Conservation (phyloP, 2,888 invertebrate genomes). For the Folsomia manolachei region DNA sequence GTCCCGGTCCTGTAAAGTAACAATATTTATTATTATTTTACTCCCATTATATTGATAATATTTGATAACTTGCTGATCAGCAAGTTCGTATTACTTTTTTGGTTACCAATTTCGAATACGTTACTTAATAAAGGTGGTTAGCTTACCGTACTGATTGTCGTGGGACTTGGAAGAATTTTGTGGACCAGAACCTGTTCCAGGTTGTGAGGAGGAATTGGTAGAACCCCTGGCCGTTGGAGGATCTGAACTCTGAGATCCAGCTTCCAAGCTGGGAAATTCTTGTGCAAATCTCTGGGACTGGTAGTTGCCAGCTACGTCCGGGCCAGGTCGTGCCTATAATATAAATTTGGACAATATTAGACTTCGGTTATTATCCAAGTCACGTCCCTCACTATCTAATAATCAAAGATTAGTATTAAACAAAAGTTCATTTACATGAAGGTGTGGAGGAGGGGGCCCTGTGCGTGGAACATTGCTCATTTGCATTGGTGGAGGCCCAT, state of each 20-base stretch:
- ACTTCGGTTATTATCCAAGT: too few relatives aligned
- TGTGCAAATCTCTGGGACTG: slow-evolving; percentile 49
- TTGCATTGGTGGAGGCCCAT: slow-evolving; percentile 36
- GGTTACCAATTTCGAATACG: too few relatives aligned
- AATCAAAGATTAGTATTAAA: too few relatives aligned
- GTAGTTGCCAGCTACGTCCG: slow-evolving; percentile 36
- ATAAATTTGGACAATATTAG: too few relatives aligned
- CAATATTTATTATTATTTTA: not conserved
- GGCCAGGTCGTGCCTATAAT: too few relatives aligned
- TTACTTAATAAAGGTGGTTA: too few relatives aligned
- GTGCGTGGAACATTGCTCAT: slow-evolving; percentile 39
- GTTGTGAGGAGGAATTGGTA: slow-evolving; percentile 17
- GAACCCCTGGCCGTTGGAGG: slow-evolving; percentile 11
- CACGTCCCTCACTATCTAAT: too few relatives aligned
- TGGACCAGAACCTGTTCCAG: slow-evolving; percentile 29
- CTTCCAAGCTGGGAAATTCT: slow-evolving; percentile 46
- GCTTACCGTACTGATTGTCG: slow-evolving; percentile 49
- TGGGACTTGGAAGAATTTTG: slow-evolving; percentile 42
- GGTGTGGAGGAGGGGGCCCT: slow-evolving; percentile 32
- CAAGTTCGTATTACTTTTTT: too few relatives aligned
- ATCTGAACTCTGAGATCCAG: slow-evolving; percentile 37
- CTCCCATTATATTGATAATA: too few relatives aligned
- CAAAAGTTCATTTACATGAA: too few relatives aligned
- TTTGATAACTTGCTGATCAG: too few relatives aligned
- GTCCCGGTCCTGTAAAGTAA: slow-evolving; percentile 35